Evolutionary conservation across 1,140 invertebrate species (phyloP), one percentile per base, ranked within the genome.

Genomic region (Drosophila auraria): DNA sequence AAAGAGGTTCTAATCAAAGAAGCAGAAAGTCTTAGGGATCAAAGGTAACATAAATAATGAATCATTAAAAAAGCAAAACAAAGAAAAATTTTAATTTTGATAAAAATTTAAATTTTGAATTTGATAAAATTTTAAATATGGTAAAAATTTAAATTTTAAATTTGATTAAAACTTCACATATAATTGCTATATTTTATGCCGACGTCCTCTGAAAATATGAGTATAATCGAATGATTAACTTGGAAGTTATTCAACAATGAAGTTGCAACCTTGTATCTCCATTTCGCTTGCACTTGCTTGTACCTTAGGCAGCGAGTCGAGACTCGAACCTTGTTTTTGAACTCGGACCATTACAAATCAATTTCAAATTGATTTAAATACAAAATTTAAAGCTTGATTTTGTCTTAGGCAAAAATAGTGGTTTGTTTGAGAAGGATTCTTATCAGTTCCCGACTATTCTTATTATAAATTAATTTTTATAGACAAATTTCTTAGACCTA

Each of bases 231-330:
- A 8, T 42, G 15, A 8, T n/a, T 7, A 42, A n/a, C 15, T 7
- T 42, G 15, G 5, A n/a, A 42, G 6, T 14, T 23, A 49, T 49
- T 6, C 14, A 14, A 14, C 20, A 49, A 23, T 2, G 17, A 47
- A 47, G 20, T 12, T 12, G 5, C 2, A 23, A 23, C 5, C 1
- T 11, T 0, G 0, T 23, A 20, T 2, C 0, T 23, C 45, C 20
- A 23, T 47, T 11, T 23, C 17, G 11, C 20, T 47, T 12, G 38
- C 71, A 76, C 59, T 74, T 63, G 59, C 72, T 40, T 25, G 11
- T 63, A 62, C 17, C 44, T 20, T 2, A 20, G 17, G 0, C 11
- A 2, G 9, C 12, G 14, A 23, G 4, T 42, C 15, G 7, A n/a
- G 15, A 2, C 15, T n/a, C 0, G 15, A 42, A n/a, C 6, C 40